Percentiles rank a stretch among this genome's conserved stretches.
These are phyloP conservation scores for Scomberomorus guttatus DNA, from an alignment of 2,797 vertebrate genomes.

Conservation along the genomic window DNA sequence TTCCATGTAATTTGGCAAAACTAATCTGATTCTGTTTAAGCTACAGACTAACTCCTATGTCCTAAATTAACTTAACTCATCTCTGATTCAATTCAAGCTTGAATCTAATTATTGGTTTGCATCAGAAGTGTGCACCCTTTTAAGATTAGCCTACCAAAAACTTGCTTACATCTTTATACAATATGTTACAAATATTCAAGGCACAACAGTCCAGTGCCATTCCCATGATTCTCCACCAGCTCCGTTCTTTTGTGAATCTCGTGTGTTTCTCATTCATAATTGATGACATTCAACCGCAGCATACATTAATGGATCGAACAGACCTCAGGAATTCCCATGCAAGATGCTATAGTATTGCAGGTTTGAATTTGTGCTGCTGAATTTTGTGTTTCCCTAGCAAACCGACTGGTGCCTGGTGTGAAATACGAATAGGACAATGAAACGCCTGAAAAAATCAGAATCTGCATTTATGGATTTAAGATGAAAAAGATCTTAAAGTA, in stretches of 20 bases:
- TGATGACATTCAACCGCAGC: slow-evolving; percentile 84
- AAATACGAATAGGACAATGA: slow-evolving; percentile 28
- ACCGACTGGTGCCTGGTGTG: slow-evolving; percentile 24
- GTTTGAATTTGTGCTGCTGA: slow-evolving; percentile 52
- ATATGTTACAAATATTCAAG: slow-evolving; percentile 22
- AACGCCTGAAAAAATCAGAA: slow-evolving; percentile 12
- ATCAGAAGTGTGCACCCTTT: slow-evolving; percentile 1
- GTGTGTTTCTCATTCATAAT: slow-evolving; percentile 84
- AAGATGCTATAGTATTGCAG: slow-evolving; percentile 66
- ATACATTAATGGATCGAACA: slow-evolving; percentile 81
- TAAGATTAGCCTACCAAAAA: not conserved
- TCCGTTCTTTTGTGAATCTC: slow-evolving; percentile 54
- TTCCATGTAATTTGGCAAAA: not conserved
- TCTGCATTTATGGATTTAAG: not conserved
- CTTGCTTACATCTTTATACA: slow-evolving; percentile 4
- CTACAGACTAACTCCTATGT: not conserved
- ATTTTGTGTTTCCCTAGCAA: slow-evolving; percentile 47
- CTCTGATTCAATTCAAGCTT: slow-evolving; percentile 13
- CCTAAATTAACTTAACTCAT: slow-evolving; percentile 3
- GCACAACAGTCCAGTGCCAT: slow-evolving; percentile 18
- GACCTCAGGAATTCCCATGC: slow-evolving; percentile 83
- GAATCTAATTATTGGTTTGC: not conserved
- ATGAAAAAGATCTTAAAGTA: slow-evolving; percentile 15
- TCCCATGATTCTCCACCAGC: slow-evolving; percentile 53
- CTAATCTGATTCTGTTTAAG: slow-evolving; percentile 10